These are phyloP conservation scores for Macrobrachium rosenbergii DNA, from an alignment of 1,140 invertebrate species.

Conservation along the genomic window DNA sequence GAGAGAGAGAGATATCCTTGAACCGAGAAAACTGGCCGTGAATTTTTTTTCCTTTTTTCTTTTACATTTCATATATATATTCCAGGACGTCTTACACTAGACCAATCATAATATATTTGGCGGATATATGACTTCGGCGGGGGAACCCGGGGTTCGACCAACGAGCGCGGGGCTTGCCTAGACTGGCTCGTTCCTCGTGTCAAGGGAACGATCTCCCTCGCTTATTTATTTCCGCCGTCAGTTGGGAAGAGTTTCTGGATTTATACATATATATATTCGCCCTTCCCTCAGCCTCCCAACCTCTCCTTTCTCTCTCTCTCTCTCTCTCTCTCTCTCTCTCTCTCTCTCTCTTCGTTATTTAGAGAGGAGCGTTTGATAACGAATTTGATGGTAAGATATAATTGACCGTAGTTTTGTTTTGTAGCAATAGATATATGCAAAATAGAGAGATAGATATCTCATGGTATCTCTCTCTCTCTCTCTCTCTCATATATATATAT, in stretches of 20 bases:
- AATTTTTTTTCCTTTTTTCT: too few relatives aligned
- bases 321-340: too few relatives aligned
- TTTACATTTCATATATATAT: neutral
- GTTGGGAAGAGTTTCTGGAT: constrained; percentile 3
- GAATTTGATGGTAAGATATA: too few relatives aligned
- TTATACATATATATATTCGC: neutral
- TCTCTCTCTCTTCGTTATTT: too few relatives aligned
- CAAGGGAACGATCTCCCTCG: constrained; percentile 21
- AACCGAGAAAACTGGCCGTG: neutral
- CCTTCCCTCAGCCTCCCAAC: too few relatives aligned
- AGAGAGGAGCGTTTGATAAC: too few relatives aligned
- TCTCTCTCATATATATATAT: too few relatives aligned
- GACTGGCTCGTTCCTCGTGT: constrained; percentile 24
- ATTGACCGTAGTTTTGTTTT: too few relatives aligned
- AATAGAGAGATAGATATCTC: too few relatives aligned
- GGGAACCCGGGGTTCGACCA: neutral
- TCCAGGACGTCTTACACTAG: constrained; percentile 32
- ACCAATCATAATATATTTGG: constrained; percentile 44
- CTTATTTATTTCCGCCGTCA: constrained; percentile 31
- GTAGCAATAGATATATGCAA: too few relatives aligned
- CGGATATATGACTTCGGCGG: constrained; percentile 28
- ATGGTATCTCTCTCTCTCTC: too few relatives aligned
- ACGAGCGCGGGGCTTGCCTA: constrained; percentile 8
- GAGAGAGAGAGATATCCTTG: neutral
- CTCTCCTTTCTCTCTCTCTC: neutral